Evolutionary conservation across 35 echinoderm and acorn worm genomes (phyloP).

Genomic region (Lytechinus pictus): DNA sequence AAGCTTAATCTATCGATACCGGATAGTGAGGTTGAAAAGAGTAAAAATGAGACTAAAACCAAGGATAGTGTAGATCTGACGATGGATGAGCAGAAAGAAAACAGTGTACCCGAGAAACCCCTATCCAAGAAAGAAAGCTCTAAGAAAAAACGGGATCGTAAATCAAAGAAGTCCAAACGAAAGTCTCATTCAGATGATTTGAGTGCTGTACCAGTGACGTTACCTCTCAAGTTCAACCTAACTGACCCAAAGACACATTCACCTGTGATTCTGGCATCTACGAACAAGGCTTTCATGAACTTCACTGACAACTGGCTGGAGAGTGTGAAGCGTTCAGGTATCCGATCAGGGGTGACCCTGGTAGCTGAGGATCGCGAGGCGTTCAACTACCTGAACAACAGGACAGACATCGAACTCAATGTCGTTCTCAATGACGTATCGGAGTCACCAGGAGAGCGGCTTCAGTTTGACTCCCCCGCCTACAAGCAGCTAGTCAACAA

Average conservation of each 20-base stretch:
- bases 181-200: background rate
- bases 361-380: constrained; percentile 62
- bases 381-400: constrained; percentile 26
- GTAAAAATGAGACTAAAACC: background rate
- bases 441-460: background rate
- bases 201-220: background rate
- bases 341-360: constrained; percentile 51
- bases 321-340: constrained; percentile 48
- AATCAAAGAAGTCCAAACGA: background rate
- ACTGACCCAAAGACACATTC: background rate
- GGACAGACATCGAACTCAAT: constrained; percentile 23
- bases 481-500: constrained; percentile 92
- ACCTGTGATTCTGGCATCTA: constrained; percentile 60
- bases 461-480: constrained; percentile 27
- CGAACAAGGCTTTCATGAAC: constrained; percentile 65
- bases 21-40: background rate
- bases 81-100: background rate
- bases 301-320: constrained; percentile 72
- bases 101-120: background rate
- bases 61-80: background rate
- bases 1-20: background rate
- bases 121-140: background rate
- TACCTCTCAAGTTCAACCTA: background rate
- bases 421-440: constrained; percentile 2
- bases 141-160: background rate